Evolutionary conservation across 2,888 invertebrate species (phyloP).

Genomic region (Bellardia pandia): DNA sequence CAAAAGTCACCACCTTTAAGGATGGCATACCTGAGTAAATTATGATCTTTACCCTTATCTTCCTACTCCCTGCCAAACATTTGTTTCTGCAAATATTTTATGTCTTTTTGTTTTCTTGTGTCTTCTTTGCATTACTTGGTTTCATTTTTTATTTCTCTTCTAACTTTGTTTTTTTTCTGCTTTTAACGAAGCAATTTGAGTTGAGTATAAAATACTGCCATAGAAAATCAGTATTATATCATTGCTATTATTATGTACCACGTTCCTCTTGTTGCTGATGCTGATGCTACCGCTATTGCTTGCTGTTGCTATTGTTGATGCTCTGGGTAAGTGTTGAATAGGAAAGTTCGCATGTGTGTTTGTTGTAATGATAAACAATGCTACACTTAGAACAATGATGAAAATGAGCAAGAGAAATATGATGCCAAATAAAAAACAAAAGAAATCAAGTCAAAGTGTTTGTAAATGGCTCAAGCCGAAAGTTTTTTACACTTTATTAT

Average conservation of each 20-base stretch:
- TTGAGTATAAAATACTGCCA: constrained; percentile 48
- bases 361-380: constrained; percentile 42
- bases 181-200: constrained; percentile 32
- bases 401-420: constrained; percentile 18
- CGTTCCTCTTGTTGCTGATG: constrained; percentile 10
- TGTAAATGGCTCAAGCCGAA: not conserved
- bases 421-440: constrained; percentile 7
- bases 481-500: not conserved
- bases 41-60: constrained; percentile 30
- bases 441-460: not conserved
- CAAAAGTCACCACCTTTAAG: constrained; percentile 61
- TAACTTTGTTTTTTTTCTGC: not conserved
- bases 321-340: not conserved
- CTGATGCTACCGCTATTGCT: not conserved
- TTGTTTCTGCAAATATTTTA: constrained; percentile 27
- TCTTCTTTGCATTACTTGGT: constrained; percentile 12
- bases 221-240: constrained; percentile 50
- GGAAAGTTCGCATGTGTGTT: not conserved
- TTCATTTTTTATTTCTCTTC: constrained; percentile 26
- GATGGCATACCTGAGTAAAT: constrained; percentile 47
- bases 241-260: constrained; percentile 28
- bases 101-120: constrained; percentile 20
- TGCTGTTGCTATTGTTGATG: not conserved
- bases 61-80: constrained; percentile 27
- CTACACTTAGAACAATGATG: constrained; percentile 7